A percentile compares a stretch with the other conserved stretches of the same genome.
Conservation (phyloP, 2,113 vertebrate species). For the Salvelinus namaycush region DNA sequence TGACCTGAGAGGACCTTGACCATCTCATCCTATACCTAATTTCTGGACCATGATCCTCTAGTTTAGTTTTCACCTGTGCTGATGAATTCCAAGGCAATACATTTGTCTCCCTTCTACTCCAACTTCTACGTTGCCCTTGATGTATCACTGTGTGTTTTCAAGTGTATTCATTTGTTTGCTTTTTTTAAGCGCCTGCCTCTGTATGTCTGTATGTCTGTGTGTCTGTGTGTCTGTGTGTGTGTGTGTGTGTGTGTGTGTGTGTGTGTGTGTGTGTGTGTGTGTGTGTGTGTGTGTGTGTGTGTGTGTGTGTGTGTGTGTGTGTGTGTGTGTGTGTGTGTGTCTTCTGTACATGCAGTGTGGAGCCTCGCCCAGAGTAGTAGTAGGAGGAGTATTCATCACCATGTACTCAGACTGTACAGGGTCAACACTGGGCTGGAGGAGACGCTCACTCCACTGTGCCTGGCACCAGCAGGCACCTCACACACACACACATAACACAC, state of each 20-base stretch:
- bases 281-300: not conserved
- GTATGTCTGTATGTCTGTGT: not conserved
- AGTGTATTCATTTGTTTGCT: too few species aligned
- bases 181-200: too few species aligned
- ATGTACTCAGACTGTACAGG: conserved; percentile 55
- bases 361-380: conserved; percentile 62
- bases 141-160: not conserved
- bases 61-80: not conserved
- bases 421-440: conserved; percentile 69
- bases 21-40: not conserved
- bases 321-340: conserved; percentile 4
- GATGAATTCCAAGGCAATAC: not conserved
- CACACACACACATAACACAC: conserved; percentile 20
- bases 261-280: not conserved
- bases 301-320: conserved; percentile 4
- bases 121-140: not conserved
- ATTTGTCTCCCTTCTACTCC: not conserved
- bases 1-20: conserved; percentile 1
- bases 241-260: not conserved
- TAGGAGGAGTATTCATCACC: conserved; percentile 54
- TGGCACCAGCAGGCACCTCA: conserved; percentile 71
- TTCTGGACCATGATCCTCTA: not conserved
- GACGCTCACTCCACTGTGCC: conserved; percentile 65
- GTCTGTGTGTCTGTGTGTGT: conserved; percentile 16
- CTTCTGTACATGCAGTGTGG: conserved; percentile 51